Base-by-base conservation (phyloP, 2,113 vertebrate species). In the Cnemophilus loriae region DNA sequence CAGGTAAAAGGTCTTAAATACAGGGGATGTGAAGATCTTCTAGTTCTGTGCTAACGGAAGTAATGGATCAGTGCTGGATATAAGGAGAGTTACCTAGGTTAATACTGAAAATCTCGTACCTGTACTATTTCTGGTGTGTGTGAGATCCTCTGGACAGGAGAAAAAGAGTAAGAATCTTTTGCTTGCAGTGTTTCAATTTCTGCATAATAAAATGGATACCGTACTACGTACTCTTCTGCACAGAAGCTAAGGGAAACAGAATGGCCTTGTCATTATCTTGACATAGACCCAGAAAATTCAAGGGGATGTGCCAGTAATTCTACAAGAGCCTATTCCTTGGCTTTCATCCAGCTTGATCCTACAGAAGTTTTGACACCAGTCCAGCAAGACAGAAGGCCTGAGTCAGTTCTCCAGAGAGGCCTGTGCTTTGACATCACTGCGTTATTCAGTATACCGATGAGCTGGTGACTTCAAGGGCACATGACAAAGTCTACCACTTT, bases 261-360 rank as follows among this genome's bases (percentile, higher is more conserved):
- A 97, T 95, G 96, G 90, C 96, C 93, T 96, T 97, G 95, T 96
- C 95, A 96, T 86, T 96, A 97, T 94, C 94, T 97, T 96, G 96
- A 97, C 95, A 96, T 94, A 96, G 95, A 83, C 96, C 95, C 95
- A 97, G 95, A 86, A 96, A 96, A 96, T 95, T 90, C 8, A 7
- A 96, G 82, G 75, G 93, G 90, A 96, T 93, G 95, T 97, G 95
- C 96, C 95, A 97, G 92, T 95, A 96, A 95, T 94, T 96, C 93
- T 96, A 95, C 87, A 95, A 95, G 93, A 91, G 85, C 85, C 85
- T 94, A 90, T 92, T 97, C 95, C 60, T 81, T 96, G 95, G 95
- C 82, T 91, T 83, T 73, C 83, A 59, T 96, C 93, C 95, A 96
- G 95, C 92, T 93, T 94, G 95, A 96, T 97, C 95, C 95, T 96